phyloP scores from a whole-genome alignment of 2,113 vertebrate species.

The Lethenteron reissneri region DNA sequence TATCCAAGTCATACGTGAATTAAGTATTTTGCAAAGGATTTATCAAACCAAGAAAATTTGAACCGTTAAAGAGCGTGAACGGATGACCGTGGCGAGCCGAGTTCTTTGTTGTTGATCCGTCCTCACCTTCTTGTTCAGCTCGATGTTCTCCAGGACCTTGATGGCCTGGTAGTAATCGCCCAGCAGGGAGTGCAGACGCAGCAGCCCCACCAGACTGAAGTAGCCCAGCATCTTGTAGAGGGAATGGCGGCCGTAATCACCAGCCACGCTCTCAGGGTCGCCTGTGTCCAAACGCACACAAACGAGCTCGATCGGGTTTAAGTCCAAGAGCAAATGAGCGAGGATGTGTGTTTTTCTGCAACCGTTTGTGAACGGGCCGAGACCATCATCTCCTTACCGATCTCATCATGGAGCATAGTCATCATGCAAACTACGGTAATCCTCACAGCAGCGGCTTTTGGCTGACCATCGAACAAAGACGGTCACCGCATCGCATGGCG shows the following conservation, averaged over 20 bases:
- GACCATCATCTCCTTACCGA: too few species aligned
- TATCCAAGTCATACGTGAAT: neutral
- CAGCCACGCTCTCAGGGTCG: conserved; percentile 90
- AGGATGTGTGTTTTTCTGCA: too few species aligned
- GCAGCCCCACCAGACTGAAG: conserved; percentile 82
- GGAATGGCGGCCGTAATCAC: conserved; percentile 91
- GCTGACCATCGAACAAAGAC: too few species aligned
- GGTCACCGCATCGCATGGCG: too few species aligned
- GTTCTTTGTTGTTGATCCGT: neutral
- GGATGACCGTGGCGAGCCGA: neutral
- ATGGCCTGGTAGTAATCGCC: conserved; percentile 98
- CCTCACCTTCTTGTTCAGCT: conserved; percentile 92
- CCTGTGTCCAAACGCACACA: conserved; percentile 35
- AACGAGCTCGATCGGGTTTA: too few species aligned
- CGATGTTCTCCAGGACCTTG: conserved; percentile 94
- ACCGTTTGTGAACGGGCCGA: too few species aligned
- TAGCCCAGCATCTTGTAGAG: conserved; percentile 97
- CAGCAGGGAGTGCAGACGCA: conserved; percentile 75
- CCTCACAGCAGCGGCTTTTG: too few species aligned
- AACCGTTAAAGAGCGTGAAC: neutral
- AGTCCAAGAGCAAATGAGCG: too few species aligned
- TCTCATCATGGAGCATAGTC: too few species aligned
- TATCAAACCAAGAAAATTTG: neutral
- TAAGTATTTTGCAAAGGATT: neutral
- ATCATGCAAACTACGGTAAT: too few species aligned